These are phyloP conservation scores for Vulpes vulpes DNA, from an alignment of 2,113 vertebrate species.

Conservation along the genomic window DNA sequence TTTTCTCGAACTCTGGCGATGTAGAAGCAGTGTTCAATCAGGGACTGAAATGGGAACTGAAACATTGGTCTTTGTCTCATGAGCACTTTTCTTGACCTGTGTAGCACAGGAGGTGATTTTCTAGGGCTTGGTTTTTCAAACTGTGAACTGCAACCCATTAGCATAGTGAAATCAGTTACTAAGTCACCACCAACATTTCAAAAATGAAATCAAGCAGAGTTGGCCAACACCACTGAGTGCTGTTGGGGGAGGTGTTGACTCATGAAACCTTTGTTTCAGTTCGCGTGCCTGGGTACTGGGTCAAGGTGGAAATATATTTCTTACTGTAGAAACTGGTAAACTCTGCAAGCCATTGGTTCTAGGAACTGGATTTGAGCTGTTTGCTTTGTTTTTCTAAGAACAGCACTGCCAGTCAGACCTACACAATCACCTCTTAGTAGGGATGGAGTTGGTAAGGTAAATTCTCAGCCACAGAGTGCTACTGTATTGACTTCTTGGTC, in stretches of 20 bases:
- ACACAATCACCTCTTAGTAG: neutral
- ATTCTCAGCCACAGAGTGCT: neutral
- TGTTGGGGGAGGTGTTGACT: neutral
- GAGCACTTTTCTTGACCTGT: neutral
- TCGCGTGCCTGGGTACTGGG: neutral
- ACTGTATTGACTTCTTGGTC: neutral
- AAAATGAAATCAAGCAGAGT: neutral
- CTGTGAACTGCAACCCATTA: neutral
- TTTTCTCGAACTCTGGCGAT: neutral
- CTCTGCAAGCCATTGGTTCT: neutral
- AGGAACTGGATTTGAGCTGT: neutral
- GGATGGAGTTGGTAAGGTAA: neutral
- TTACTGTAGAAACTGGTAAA: neutral
- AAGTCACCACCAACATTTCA: neutral
- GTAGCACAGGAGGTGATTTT: neutral
- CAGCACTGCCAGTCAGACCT: neutral
- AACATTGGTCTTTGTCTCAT: neutral
- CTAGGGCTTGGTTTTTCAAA: neutral
- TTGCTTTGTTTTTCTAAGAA: neutral
- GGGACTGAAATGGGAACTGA: neutral
- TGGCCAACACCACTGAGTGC: neutral
- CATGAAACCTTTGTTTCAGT: neutral
- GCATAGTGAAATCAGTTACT: neutral
- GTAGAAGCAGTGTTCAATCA: neutral
- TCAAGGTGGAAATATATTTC: neutral